Base-by-base conservation (phyloP, 1,140 invertebrate species). In the Gryon sp. region DNA sequence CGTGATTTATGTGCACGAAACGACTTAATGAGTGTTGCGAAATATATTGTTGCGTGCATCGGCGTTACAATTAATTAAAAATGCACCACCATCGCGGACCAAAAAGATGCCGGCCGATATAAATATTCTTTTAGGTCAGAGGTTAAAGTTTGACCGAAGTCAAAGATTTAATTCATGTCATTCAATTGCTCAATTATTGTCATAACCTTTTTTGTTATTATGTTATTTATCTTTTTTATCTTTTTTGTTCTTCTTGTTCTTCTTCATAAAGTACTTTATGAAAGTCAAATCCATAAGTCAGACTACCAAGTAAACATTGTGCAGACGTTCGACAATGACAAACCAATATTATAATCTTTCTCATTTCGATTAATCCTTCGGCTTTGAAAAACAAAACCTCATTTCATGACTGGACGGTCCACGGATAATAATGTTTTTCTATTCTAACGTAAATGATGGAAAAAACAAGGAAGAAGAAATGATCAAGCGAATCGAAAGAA, bases 111-210 rank as follows among this genome's bases (percentile, higher is more conserved):
- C 18, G 28, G n/a, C n/a, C 4, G 7, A 46, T 34, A 73, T 73
- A 73, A 73, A 73, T 73, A 52, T 50, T 50, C 69, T 32, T 40
- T 73, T 65, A 73, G 69, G 69, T 73, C 59, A 65, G n/a, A 73
- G 59, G 57, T 65, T 43, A 73, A 50, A 63, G 46, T 41, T 50
- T 59, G 4, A 43, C n/a, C n/a, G n/a, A n/a, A n/a, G n/a, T n/a
- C n/a, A n/a, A n/a, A n/a, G n/a, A n/a, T n/a, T n/a, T n/a, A n/a
- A n/a, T n/a, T n/a, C n/a, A n/a, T n/a, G n/a, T n/a, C n/a, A n/a
- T n/a, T n/a, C n/a, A n/a, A n/a, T n/a, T n/a, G n/a, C n/a, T n/a
- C n/a, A n/a, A n/a, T n/a, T n/a, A n/a, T n/a, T n/a, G n/a, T n/a
- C n/a, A n/a, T n/a, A n/a, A n/a, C n/a, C n/a, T n/a, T n/a, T n/a